These are phyloP conservation scores for Anagrus nilaparvatae DNA, from an alignment of 1,140 invertebrate species.

Conservation along the genomic window DNA sequence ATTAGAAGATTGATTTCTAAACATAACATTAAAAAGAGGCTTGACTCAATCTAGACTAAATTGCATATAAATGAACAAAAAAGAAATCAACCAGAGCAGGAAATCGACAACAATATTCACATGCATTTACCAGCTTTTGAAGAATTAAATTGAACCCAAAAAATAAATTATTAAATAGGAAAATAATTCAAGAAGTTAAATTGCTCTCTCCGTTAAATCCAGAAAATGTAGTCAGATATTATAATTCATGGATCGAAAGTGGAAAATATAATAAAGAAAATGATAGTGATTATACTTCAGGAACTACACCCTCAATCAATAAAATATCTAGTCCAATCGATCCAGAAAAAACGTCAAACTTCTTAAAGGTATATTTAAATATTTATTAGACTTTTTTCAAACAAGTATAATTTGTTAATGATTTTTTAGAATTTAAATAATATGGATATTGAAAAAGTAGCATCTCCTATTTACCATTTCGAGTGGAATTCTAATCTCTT, in stretches of 20 bases:
- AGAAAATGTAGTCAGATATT: conserved; percentile 97
- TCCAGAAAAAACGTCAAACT: too few species aligned
- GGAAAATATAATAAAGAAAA: too few species aligned
- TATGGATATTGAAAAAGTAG: conserved; percentile 50
- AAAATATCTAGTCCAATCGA: conserved; percentile 15
- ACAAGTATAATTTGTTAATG: too few species aligned
- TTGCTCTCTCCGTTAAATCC: conserved; percentile 88
- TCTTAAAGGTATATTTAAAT: too few species aligned
- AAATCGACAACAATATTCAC: conserved; percentile 27
- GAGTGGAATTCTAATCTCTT: conserved; percentile 53
- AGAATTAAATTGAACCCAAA: conserved; percentile 79
- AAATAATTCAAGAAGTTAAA: conserved; percentile 93
- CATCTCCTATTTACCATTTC: conserved; percentile 44
- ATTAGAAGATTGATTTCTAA: conserved; percentile 44
- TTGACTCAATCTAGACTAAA: conserved; percentile 23
- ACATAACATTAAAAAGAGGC: conserved; percentile 27
- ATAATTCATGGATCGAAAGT: conserved; percentile 94
- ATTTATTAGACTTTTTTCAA: too few species aligned
- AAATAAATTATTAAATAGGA: conserved; percentile 76
- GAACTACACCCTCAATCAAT: conserved; percentile 3
- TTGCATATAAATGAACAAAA: conserved; percentile 22
- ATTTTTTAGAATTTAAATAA: conserved; percentile 20
- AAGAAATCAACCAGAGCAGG: conserved; percentile 28
- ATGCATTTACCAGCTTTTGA: conserved; percentile 29
- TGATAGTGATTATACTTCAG: too few species aligned